Conservation (phyloP, 1,140 invertebrate species). For the Brachionus calyciflorus region DNA sequence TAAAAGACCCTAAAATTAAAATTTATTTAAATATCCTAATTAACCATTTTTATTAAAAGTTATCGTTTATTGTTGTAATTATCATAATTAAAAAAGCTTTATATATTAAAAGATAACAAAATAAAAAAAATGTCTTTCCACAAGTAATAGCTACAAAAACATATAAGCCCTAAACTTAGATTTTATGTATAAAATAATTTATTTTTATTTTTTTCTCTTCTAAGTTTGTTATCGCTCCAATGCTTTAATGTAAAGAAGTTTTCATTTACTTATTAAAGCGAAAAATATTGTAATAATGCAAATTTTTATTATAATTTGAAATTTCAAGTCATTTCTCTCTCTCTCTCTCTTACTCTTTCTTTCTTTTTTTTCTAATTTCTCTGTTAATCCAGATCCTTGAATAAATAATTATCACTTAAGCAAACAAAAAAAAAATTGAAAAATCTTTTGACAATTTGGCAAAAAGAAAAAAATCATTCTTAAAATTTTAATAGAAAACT, state of each 20-base stretch:
- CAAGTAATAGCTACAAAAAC: background rate
- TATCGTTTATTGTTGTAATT: background rate
- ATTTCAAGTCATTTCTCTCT: no score
- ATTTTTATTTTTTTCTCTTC: slow-evolving; percentile 3
- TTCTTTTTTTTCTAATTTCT: no score
- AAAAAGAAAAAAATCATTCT: no score
- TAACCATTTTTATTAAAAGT: background rate
- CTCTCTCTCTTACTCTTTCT: no score
- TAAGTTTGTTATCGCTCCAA: slow-evolving; percentile 28
- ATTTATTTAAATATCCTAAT: slow-evolving; percentile 7
- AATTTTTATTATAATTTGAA: no score
- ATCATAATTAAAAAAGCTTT: background rate
- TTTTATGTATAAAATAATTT: slow-evolving; percentile 1
- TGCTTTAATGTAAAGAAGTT: background rate
- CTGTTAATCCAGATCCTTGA: no score
- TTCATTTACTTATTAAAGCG: no score
- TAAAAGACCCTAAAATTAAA: slow-evolving; percentile 6
- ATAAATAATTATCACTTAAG: no score
- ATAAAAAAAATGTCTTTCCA: slow-evolving; percentile 6
- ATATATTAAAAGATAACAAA: slow-evolving; percentile 6
- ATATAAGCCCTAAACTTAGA: background rate
- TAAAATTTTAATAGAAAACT: no score
- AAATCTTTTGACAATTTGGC: no score
- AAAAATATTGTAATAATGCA: no score
- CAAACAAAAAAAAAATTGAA: no score